Base-by-base conservation (phyloP, 2,797 vertebrate genomes). In the Chaenodraco wilsoni region DNA sequence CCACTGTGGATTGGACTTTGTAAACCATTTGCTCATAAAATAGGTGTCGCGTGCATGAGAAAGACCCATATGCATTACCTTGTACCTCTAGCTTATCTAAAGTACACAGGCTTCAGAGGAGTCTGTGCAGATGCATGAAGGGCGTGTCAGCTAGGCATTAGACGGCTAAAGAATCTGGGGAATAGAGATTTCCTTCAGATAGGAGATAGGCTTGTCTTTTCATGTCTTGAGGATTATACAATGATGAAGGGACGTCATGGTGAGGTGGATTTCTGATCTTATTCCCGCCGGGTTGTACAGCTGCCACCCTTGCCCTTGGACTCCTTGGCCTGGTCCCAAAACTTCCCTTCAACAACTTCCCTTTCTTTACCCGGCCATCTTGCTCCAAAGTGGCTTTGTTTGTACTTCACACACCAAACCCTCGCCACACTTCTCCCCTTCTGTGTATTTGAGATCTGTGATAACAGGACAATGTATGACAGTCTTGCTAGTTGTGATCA, bases 171-270 rank as follows among this genome's bases (percentile, higher is more conserved):
- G 67, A 80, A 86, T 79, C 87, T 43, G 51, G 79, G 87, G 78
- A 83, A 83, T 83, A 79, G 81, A 86, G 83, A 89, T 90, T 90
- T 89, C 59, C 75, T 82, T 80, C 65, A 73, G 87, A 88, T 91
- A 87, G 74, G 56, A 79, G 79, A 87, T 79, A 33, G 78, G 68
- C 81, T 75, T 0, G 84, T 87, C 87, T 92, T 89, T 93, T 92
- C 77, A 89, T 87, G 87, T 88, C 69, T 37, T 11, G 69, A 62
- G 84, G 91, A 93, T 93, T 90, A 93, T 90, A 84, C 74, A 14
- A 48, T 83, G 90, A 89, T 81, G 88, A 92, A 86, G 84, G 66
- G 82, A 83, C 67, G 73, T 81, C 89, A 88, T 69, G 85, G 87
- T 19, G 83, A 74, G 88, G 55, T 84, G 83, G 74, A 74, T 87